These are phyloP conservation scores for Chrosomus eos DNA, from an alignment of 2,797 vertebrate species.

Conservation along the genomic window DNA sequence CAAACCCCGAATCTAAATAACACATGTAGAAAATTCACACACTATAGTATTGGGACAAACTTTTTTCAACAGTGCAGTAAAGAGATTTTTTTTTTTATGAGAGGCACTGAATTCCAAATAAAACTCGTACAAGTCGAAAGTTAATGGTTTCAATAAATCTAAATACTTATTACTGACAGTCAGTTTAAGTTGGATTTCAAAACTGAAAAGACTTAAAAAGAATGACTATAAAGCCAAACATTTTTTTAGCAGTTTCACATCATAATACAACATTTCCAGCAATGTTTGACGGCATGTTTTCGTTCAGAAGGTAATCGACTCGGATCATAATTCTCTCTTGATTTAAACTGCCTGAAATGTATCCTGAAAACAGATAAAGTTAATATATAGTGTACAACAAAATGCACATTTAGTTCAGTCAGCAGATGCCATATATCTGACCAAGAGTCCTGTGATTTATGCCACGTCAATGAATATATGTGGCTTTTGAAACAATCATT, in stretches of 20 bases:
- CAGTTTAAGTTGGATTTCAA: slow-evolving; percentile 10
- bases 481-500: slow-evolving; percentile 13
- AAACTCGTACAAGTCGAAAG: neutral
- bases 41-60: slow-evolving; percentile 46
- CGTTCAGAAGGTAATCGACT: neutral
- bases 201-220: neutral
- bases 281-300: neutral
- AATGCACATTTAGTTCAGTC: neutral
- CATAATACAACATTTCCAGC: neutral
- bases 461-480: neutral
- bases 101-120: neutral
- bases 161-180: neutral
- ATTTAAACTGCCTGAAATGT: slow-evolving; percentile 19
- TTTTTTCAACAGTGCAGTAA: slow-evolving; percentile 60
- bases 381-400: neutral
- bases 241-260: neutral
- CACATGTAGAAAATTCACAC: slow-evolving; percentile 56
- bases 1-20: slow-evolving; percentile 25
- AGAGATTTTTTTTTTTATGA: slow-evolving; percentile 54
- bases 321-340: slow-evolving; percentile 10
- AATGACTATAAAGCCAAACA: neutral
- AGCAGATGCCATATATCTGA: neutral
- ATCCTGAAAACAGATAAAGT: neutral
- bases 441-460: neutral
- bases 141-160: neutral